Evolutionary conservation across 2,888 invertebrate species (phyloP), one percentile per base, ranked within the genome.

Genomic region (Tipula unca): DNA sequence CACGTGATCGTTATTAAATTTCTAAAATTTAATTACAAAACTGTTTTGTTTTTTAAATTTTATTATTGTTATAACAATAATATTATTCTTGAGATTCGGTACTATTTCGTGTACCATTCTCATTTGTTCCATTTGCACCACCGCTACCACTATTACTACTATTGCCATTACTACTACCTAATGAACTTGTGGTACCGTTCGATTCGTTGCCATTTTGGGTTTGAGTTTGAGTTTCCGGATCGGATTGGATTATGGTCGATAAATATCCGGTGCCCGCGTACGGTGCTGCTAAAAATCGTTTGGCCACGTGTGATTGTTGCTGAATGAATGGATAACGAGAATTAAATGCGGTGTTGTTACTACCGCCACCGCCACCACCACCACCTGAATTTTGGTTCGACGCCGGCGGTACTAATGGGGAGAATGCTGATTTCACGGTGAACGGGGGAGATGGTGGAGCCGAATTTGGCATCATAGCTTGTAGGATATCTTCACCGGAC

Each of bases 211-310:
- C 89, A 86, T 90, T 90, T 83, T 83, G 83, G 5, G 14, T 83
- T 17, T 35, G 29, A 13, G 84, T 20, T 39, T 35, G 84, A 10
- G 35, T 35, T 82, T 91, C 91, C 36, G 89, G 89, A 32, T 91
- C 90, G 2, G 91, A 89, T 86, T 89, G 89, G 3, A 96, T 95
- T 29, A 96, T 95, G 0, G 96, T 96, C 0, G 96, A 95, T 85
- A 96, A 90, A 89, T 96, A 96, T 0, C 96, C 96, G 0, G 96
- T 96, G 3, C 96, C 96, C 17, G 95, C 93, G 89, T 96, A 96
- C 0, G 96, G 96, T 0, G 96, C 96, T 0, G 96, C 94, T 0
- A 96, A 91, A 89, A 96, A 96, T 86, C 96, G 92, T 88, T 96
- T 93, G n/a, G 95, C 92, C 85, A 92, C 92, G 92, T 94, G 88